Evolutionary conservation across 2,113 vertebrate species (phyloP), one percentile per base, ranked within the genome.

Genomic region (Coracopsis vasa): DNA sequence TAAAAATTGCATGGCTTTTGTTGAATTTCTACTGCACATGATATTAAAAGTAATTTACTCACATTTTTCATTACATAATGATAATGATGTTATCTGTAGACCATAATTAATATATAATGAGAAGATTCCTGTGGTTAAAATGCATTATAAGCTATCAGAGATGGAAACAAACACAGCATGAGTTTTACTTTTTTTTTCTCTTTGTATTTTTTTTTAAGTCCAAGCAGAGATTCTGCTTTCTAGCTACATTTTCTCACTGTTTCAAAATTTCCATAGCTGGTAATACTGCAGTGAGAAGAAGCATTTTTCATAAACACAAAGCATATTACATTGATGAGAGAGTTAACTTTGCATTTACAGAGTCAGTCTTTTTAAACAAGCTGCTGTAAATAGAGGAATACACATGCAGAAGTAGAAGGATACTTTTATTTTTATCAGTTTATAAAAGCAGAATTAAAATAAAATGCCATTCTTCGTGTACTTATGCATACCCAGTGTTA

Each of bases 41-140:
- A 62, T 96, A 92, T 83, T 95, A 92, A 67, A 97, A 96, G 70
- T 54, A 93, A 95, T 97, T 93, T 95, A 91, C 74, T 96, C 62
- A 62, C 67, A 95, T 95, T 97, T 94, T 97, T 97, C 84, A 94
- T 95, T 89, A 58, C 35, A 89, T 96, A 95, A 97, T 97, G 92
- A 95, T 94, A 90, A 97, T 92, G 92, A 95, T 95, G 95, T 85
- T 93, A 94, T 95, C 92, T 94, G 85, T 91, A 95, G 87, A 92
- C 72, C 51, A 87, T 97, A 97, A 97, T 97, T 97, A 97, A 95
- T 97, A 94, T 71, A 95, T 86, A 80, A 96, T 96, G 92, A 66
- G 91, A 90, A 95, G 86, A 82, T 87, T 88, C 95, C 94, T 88
- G 92, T 71, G 88, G 95, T 94, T 97, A 94, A 97, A 97, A 96